Conservation (phyloP, 2,888 invertebrate species). For the Chrysotoxum bicinctum region DNA sequence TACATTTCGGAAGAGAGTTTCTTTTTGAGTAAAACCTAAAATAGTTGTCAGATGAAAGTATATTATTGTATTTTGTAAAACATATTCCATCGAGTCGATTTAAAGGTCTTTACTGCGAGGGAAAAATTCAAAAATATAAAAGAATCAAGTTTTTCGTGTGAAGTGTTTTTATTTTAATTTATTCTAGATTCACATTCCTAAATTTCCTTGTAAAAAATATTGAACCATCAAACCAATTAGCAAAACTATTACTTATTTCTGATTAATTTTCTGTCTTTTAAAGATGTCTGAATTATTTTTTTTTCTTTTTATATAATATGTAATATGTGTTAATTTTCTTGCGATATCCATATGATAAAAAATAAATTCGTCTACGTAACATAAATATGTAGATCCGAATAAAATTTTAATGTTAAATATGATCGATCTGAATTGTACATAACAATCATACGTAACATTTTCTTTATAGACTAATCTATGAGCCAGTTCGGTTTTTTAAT, state of each 20-base stretch:
- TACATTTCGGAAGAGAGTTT: no score
- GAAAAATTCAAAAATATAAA: background rate
- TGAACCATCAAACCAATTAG: constrained; percentile 20
- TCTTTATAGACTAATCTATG: constrained; percentile 36
- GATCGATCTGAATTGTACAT: constrained; percentile 28
- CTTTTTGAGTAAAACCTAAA: no score
- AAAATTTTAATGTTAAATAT: constrained; percentile 14
- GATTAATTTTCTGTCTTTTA: background rate
- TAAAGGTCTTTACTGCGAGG: background rate
- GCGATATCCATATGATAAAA: constrained; percentile 15
- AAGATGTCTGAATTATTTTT: background rate
- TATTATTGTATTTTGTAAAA: no score
- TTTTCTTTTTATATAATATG: background rate
- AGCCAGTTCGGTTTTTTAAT: constrained; percentile 35
- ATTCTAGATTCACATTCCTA: constrained; percentile 4
- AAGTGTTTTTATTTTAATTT: constrained; percentile 1
- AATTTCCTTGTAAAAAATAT: constrained; percentile 20
- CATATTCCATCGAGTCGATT: no score
- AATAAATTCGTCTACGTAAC: constrained; percentile 32
- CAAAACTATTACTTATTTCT: constrained; percentile 15
- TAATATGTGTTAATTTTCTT: constrained; percentile 4
- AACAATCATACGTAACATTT: constrained; percentile 21
- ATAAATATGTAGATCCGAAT: background rate
- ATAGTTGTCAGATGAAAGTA: no score
- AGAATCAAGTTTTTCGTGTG: background rate